These are phyloP conservation scores for Eremophila alpestris DNA, from an alignment of 2,797 vertebrate genomes.

Conservation along the genomic window DNA sequence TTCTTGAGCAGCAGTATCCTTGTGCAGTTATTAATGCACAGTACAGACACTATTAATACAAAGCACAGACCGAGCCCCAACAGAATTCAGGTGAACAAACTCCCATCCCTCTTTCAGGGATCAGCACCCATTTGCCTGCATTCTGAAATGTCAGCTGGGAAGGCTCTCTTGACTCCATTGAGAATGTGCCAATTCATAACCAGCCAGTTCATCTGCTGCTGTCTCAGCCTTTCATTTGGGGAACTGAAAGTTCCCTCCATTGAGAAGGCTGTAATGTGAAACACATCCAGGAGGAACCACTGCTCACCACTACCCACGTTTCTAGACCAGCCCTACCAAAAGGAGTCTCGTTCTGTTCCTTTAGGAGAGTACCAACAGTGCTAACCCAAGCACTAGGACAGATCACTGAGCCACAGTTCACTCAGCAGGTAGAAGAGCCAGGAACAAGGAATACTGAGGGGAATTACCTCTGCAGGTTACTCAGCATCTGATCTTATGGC, in stretches of 20 bases:
- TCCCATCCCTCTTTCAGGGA: neutral
- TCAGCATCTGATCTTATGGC: constrained; percentile 35
- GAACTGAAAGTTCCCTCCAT: neutral
- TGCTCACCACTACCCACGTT: neutral
- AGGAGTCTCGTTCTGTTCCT: neutral
- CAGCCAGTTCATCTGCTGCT: neutral
- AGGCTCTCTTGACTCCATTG: neutral
- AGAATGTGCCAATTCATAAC: neutral
- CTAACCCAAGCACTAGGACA: neutral
- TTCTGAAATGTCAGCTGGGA: neutral
- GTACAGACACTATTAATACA: neutral
- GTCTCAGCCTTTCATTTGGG: neutral
- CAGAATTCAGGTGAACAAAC: neutral
- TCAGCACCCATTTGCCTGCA: neutral
- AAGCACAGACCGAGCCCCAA: neutral
- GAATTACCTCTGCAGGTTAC: constrained; percentile 43
- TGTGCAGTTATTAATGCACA: neutral
- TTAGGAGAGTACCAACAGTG: neutral
- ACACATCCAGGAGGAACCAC: neutral
- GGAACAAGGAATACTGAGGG: neutral
- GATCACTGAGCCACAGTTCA: neutral
- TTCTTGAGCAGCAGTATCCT: neutral
- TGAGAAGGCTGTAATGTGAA: neutral
- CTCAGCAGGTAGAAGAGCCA: neutral
- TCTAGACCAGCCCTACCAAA: neutral